Conservation (phyloP, 2,797 vertebrate genomes). For the Siniperca scherzeri region DNA sequence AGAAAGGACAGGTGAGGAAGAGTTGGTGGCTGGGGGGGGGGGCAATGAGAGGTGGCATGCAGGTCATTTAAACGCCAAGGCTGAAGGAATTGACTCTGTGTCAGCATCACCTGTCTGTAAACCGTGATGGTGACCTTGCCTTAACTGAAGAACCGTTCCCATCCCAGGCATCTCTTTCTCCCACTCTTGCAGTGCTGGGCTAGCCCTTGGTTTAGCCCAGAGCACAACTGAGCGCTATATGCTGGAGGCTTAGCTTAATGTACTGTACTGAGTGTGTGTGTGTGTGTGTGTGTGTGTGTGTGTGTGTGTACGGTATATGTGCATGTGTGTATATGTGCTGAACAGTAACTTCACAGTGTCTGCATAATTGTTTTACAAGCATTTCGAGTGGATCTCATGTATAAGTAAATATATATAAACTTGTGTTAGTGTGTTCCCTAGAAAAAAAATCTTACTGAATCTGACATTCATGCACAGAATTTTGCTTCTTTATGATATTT, state of each 20-base stretch:
- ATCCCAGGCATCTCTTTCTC: slow-evolving; percentile 50
- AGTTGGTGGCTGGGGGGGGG: slow-evolving; percentile 26
- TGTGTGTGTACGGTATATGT: slow-evolving; percentile 11
- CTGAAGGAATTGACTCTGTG: slow-evolving; percentile 84
- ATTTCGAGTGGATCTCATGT: slow-evolving; percentile 13
- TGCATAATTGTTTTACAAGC: slow-evolving; percentile 18
- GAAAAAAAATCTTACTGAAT: slow-evolving; percentile 2
- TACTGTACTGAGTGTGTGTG: slow-evolving; percentile 6
- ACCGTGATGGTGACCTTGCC: slow-evolving; percentile 70
- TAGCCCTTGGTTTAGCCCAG: slow-evolving; percentile 42
- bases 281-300: background rate
- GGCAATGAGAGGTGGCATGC: slow-evolving; percentile 86
- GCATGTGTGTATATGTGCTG: slow-evolving; percentile 11
- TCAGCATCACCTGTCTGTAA: slow-evolving; percentile 80
- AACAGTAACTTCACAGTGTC: slow-evolving; percentile 16
- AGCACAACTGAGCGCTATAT: slow-evolving; percentile 38
- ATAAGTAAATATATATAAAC: slow-evolving; percentile 23
- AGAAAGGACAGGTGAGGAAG: slow-evolving; percentile 66
- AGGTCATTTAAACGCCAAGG: slow-evolving; percentile 92
- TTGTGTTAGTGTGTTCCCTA: background rate
- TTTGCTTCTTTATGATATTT: background rate
- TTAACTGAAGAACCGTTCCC: slow-evolving; percentile 63
- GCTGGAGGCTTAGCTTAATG: slow-evolving; percentile 42
- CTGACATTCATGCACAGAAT: slow-evolving; percentile 15
- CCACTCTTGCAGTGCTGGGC: slow-evolving; percentile 30